Percentiles rank a stretch among this genome's conserved stretches.
These are phyloP conservation scores for Campaea margaritaria DNA, from an alignment of 2,888 invertebrate genomes.

Conservation along the genomic window DNA sequence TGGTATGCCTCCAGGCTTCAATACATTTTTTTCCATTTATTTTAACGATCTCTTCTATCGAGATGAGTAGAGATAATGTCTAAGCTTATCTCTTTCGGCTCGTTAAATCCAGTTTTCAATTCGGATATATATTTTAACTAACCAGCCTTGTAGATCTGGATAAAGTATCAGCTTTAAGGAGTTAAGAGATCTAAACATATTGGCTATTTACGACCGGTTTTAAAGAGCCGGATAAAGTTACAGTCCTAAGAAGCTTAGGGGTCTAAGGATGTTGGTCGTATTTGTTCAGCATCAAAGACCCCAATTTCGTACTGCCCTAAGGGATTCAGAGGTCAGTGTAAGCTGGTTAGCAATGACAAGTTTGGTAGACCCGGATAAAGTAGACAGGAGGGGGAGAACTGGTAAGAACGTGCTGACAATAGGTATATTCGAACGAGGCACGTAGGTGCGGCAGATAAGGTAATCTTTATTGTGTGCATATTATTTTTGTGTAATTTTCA, in stretches of 20 bases:
- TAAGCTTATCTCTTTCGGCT: conserved; percentile 41
- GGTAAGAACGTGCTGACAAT: too few relatives aligned
- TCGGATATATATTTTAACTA: conserved; percentile 28
- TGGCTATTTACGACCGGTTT: background rate
- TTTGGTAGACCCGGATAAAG: background rate
- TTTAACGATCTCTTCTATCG: too few relatives aligned
- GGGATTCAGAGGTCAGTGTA: too few relatives aligned
- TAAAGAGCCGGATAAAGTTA: background rate
- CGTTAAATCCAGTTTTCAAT: conserved; percentile 42
- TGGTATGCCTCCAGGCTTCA: too few relatives aligned
- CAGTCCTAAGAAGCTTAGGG: background rate
- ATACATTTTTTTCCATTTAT: too few relatives aligned
- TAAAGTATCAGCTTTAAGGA: background rate
- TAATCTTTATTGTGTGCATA: too few relatives aligned
- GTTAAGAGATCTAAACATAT: background rate
- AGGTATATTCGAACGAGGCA: too few relatives aligned
- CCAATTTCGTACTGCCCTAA: too few relatives aligned
- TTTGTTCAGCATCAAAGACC: background rate
- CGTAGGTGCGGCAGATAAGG: too few relatives aligned
- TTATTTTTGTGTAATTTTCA: too few relatives aligned
- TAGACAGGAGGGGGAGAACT: background rate
- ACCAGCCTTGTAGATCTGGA: conserved; percentile 7
- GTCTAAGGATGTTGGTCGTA: background rate
- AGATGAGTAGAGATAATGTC: background rate
- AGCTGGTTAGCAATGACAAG: too few relatives aligned